These are phyloP conservation scores for Zoanthus sociatus DNA, from an alignment of 92 coral and sea anemone genomes.

Conservation along the genomic window DNA sequence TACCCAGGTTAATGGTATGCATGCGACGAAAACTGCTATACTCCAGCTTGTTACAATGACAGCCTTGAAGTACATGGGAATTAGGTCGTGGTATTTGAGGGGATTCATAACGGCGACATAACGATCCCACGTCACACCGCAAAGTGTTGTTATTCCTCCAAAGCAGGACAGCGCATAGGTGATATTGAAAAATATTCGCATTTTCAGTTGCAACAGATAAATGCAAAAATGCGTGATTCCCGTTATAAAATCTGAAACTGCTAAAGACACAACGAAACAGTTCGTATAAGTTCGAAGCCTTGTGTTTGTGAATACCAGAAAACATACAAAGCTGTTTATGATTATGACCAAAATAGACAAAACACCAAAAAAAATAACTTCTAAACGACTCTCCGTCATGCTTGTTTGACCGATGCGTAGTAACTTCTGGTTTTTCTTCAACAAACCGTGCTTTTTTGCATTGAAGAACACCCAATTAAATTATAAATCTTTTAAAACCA, in stretches of 20 bases:
- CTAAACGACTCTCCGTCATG: constrained; percentile 22
- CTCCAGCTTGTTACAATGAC: constrained; percentile 43
- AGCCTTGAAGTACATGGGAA: constrained; percentile 31
- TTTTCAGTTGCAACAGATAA: constrained; percentile 17
- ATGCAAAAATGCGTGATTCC: constrained; percentile 40
- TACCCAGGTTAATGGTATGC: constrained; percentile 33
- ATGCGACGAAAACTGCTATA: constrained; percentile 9
- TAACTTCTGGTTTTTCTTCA: neutral
- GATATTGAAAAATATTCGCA: constrained; percentile 29
- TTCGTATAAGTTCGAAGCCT: constrained; percentile 39
- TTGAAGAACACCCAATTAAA: neutral
- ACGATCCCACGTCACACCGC: constrained; percentile 48
- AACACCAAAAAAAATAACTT: constrained; percentile 34
- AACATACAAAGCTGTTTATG: constrained; percentile 21
- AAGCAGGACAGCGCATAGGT: constrained; percentile 40
- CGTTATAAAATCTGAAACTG: constrained; percentile 32
- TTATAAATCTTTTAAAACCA: neutral
- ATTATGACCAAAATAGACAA: constrained; percentile 28
- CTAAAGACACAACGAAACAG: constrained; percentile 26
- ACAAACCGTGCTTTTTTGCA: neutral
- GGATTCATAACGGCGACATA: constrained; percentile 32
- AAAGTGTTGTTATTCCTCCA: constrained; percentile 44
- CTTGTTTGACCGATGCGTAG: neutral
- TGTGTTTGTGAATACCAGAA: constrained; percentile 30
- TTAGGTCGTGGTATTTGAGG: constrained; percentile 34